Conservation (phyloP, 2,888 invertebrate species). For the Eupithecia vulgata region DNA sequence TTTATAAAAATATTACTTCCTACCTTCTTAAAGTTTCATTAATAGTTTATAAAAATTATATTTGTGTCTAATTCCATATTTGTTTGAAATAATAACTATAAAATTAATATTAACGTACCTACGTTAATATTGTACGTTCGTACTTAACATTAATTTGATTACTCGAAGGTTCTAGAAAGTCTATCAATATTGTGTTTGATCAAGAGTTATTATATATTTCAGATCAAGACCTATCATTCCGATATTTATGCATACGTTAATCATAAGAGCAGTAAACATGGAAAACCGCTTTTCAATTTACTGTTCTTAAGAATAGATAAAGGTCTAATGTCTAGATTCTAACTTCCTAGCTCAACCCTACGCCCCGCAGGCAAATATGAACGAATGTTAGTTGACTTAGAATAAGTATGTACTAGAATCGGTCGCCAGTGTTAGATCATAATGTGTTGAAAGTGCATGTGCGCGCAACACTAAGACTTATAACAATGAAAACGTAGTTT, state of each 20-base stretch:
- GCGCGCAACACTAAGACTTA: constrained; percentile 71
- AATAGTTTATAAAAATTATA: neutral
- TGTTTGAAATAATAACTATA: neutral
- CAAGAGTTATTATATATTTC: constrained; percentile 20
- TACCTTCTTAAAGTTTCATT: neutral
- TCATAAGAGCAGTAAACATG: constrained; percentile 23
- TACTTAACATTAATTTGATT: too few species aligned
- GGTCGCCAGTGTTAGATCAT: constrained; percentile 84
- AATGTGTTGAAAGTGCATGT: constrained; percentile 83
- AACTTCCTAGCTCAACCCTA: constrained; percentile 77
- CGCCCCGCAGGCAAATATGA: constrained; percentile 83
- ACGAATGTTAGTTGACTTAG: constrained; percentile 85
- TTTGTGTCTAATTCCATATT: neutral
- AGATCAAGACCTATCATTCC: constrained; percentile 28
- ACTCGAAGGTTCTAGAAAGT: constrained; percentile 26
- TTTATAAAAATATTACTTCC: neutral
- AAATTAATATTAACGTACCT: neutral
- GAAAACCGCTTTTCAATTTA: constrained; percentile 32
- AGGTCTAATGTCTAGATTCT: constrained; percentile 52
- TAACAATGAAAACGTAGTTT: constrained; percentile 73
- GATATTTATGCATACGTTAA: constrained; percentile 24
- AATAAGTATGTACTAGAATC: constrained; percentile 84
- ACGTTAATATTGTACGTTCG: too few species aligned
- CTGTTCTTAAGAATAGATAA: constrained; percentile 32
- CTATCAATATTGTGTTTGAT: constrained; percentile 22